Conservation (phyloP, 2,888 invertebrate genomes). For the Thymelicus acteon region DNA sequence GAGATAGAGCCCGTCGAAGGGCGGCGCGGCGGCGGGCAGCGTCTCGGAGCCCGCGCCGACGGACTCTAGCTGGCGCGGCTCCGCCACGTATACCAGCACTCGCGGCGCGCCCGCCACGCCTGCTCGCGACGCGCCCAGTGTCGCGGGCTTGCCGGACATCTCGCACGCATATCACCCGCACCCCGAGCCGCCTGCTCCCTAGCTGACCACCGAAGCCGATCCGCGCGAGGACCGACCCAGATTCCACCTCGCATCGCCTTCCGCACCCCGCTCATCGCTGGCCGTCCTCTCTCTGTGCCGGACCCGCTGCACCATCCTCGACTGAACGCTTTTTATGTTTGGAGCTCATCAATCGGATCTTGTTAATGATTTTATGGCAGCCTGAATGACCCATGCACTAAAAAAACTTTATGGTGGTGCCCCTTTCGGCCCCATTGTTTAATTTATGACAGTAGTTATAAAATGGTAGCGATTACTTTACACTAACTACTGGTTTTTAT, state of each 20-base stretch:
- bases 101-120: constrained; percentile 79
- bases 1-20: constrained; percentile 60
- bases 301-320: constrained; percentile 73
- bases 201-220: constrained; percentile 67
- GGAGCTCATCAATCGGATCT: constrained; percentile 66
- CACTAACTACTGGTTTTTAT: constrained; percentile 56
- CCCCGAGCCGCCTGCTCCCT: constrained; percentile 74
- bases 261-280: constrained; percentile 72
- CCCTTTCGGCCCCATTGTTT: constrained; percentile 79
- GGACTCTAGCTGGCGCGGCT: constrained; percentile 81
- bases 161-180: constrained; percentile 90
- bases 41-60: constrained; percentile 71
- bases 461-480: constrained; percentile 63
- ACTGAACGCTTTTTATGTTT: constrained; percentile 60
- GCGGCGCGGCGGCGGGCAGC: constrained; percentile 54
- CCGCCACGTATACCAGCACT: constrained; percentile 83
- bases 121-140: constrained; percentile 85
- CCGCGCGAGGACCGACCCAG: constrained; percentile 57
- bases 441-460: constrained; percentile 59
- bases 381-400: constrained; percentile 59
- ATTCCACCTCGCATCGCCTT: constrained; percentile 74
- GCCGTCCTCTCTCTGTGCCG: constrained; percentile 59
- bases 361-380: constrained; percentile 70
- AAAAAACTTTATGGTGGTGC: constrained; percentile 79
- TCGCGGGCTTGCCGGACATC: constrained; percentile 92